Conservation (phyloP, 1,140 invertebrate genomes). For the Teleogryllus occipitalis region DNA sequence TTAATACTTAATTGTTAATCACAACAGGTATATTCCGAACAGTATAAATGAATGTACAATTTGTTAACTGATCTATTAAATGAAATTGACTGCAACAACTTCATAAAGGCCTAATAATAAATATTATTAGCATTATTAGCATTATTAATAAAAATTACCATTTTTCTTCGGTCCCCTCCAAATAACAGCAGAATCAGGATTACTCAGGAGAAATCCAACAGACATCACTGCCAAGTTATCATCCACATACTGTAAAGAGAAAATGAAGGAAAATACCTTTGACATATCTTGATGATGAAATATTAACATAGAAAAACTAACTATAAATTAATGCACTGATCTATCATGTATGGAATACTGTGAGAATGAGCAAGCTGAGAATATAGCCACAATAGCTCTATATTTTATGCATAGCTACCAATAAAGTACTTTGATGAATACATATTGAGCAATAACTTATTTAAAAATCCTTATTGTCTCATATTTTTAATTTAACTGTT, state of each 20-base stretch:
- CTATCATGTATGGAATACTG: neutral
- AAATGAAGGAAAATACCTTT: neutral
- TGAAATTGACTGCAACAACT: too few relatives aligned
- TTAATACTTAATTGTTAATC: too few relatives aligned
- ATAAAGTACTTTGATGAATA: too few relatives aligned
- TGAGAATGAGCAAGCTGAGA: too few relatives aligned
- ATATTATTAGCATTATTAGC: constrained; percentile 18
- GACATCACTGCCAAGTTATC: constrained; percentile 90
- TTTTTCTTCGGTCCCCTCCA: constrained; percentile 96
- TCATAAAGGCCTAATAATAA: constrained; percentile 17
- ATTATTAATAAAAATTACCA: constrained; percentile 41
- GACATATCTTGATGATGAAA: neutral
- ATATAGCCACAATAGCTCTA: too few relatives aligned
- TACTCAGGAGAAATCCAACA: constrained; percentile 78
- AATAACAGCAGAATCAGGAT: constrained; percentile 80
- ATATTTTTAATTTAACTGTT: too few relatives aligned
- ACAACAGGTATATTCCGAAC: too few relatives aligned
- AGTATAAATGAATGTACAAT: too few relatives aligned
- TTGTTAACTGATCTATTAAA: too few relatives aligned
- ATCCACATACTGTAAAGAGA: constrained; percentile 56
- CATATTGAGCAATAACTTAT: too few relatives aligned
- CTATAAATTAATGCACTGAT: neutral
- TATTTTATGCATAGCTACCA: too few relatives aligned
- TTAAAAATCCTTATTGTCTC: too few relatives aligned
- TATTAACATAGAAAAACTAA: neutral